These are phyloP conservation scores for Ornithorhynchus anatinus DNA, from an alignment of 2,113 vertebrate genomes.

Conservation along the genomic window DNA sequence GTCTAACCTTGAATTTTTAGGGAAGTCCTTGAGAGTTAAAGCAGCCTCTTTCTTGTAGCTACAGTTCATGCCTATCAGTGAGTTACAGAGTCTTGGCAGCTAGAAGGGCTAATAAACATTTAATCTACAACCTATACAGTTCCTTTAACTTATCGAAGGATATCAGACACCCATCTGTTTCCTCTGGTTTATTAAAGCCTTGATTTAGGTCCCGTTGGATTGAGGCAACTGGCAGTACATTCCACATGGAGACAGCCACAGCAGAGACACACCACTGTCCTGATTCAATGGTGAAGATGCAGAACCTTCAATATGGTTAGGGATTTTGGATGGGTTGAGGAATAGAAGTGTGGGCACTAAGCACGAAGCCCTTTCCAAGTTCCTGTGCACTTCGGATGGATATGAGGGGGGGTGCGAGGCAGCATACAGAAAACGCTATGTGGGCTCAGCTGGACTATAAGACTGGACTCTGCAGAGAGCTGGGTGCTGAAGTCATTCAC, in stretches of 20 bases:
- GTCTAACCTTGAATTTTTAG: slow-evolving; percentile 73
- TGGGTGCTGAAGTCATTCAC: background rate
- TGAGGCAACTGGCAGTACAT: background rate
- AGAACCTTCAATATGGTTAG: background rate
- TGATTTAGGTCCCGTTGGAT: slow-evolving; percentile 33
- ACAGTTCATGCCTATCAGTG: slow-evolving; percentile 51
- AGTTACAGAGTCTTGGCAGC: slow-evolving; percentile 62
- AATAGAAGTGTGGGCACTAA: background rate
- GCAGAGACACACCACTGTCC: background rate
- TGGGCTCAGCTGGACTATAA: background rate
- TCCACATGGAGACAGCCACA: background rate
- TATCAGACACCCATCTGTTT: slow-evolving; percentile 55
- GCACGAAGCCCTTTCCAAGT: rapidly evolving
- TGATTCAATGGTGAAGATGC: background rate
- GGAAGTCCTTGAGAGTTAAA: slow-evolving; percentile 70
- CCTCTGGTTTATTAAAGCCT: slow-evolving; percentile 54
- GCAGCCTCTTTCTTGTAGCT: slow-evolving; percentile 46
- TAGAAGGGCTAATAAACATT: slow-evolving; percentile 64
- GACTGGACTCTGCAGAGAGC: background rate
- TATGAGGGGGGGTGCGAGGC: background rate
- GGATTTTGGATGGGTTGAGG: slow-evolving; percentile 13
- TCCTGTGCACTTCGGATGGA: background rate
- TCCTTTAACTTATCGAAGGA: slow-evolving; percentile 57
- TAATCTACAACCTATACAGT: slow-evolving; percentile 57
- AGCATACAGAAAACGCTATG: background rate